Base-by-base conservation (phyloP, 1,140 invertebrate species). In the Diprion similis region DNA sequence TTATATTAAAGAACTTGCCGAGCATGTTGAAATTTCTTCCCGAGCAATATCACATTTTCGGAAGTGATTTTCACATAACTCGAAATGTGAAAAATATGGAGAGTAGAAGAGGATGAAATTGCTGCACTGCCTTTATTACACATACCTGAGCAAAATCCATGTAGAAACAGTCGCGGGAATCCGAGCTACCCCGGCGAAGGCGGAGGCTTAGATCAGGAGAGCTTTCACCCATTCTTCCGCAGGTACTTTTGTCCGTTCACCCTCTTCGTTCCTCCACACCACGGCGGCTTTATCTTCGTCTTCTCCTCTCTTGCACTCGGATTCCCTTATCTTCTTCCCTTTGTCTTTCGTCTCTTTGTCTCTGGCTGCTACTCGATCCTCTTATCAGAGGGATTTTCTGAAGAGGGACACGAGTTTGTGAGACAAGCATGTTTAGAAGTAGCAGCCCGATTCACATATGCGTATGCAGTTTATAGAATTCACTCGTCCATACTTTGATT, bases 161-260 rank as follows among this genome's bases (percentile, higher is more conserved):
- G 82, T 95, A 96, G 84, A 95, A 95, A 46, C 94, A 95, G 84
- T 96, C 95, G 71, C 94, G 90, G 10, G 95, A 96, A 88, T 95
- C 94, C 82, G 93, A 95, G 37, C 94, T 95, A 24, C 94, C 94
- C 70, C 94, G 91, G 76, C 95, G 90, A 79, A 96, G 86, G 86
- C 95, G 94, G 71, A 96, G 89, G 85, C 94, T 94, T 83, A 96
- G 89, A 89, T 96, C 94, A 70, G 94, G 94, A 45, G 94, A 95
- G 84, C 94, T 95, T 87, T 95, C 94, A 82, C 92, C 92, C 92
- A 92, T 92, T 80, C 19, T 47, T n/a, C 71, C 67, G 59, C 71
- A 67, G 72, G 15, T 3, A 13, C 9, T 13, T 59, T 59, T 59
- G 11, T 9, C 11, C 51, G 11, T 59, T 59, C 51, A n/a, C 51